Conservation (phyloP, 2,888 invertebrate species). For the Machimus atricapillus region DNA sequence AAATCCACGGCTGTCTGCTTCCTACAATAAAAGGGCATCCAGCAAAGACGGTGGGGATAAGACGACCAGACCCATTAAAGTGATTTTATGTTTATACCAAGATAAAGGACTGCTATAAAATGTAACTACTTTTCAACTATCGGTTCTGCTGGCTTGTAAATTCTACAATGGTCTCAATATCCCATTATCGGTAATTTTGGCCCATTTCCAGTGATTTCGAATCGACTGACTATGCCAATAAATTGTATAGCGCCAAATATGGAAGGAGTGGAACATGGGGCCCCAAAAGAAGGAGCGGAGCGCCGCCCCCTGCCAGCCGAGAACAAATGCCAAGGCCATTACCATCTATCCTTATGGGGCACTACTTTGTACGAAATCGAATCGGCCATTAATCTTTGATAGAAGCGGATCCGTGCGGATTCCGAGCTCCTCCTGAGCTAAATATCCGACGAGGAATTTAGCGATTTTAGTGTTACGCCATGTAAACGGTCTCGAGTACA, state of each 20-base stretch:
- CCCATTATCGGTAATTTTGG: slow-evolving; percentile 23
- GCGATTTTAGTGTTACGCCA: neutral
- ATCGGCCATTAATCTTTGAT: slow-evolving; percentile 18
- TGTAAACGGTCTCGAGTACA: neutral
- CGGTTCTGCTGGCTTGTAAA: neutral
- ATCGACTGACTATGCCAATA: neutral
- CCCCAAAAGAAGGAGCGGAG: neutral
- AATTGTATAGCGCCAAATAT: neutral
- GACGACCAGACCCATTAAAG: neutral
- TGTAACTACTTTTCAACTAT: slow-evolving; percentile 5
- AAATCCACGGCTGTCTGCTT: neutral
- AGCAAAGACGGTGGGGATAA: neutral
- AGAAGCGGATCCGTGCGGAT: neutral
- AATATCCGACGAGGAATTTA: neutral
- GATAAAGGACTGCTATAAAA: neutral
- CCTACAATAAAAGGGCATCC: neutral
- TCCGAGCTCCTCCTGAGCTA: neutral
- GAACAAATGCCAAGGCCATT: slow-evolving; percentile 20
- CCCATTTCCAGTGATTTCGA: slow-evolving; percentile 18
- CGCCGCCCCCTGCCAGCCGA: neutral
- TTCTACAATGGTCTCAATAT: neutral
- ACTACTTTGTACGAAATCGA: slow-evolving; percentile 15
- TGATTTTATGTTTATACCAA: neutral
- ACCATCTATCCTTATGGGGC: slow-evolving; percentile 5
- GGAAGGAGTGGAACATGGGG: neutral